phyloP scores from a whole-genome alignment of 2,797 vertebrate species.

The Bradypodion ventrale region DNA sequence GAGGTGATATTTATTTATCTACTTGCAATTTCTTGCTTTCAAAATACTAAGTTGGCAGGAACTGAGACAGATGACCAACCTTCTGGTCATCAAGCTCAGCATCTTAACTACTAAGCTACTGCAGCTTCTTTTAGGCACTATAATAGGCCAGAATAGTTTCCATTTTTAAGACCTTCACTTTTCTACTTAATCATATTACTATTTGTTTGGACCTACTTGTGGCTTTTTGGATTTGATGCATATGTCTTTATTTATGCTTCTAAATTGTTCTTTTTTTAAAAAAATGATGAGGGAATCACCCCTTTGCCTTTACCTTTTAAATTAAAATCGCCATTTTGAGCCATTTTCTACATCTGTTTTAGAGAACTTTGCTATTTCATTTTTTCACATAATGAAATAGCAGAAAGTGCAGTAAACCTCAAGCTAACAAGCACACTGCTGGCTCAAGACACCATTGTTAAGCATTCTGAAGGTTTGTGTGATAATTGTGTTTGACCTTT shows the following conservation, averaged over 20 bases:
- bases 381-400: neutral
- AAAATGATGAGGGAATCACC: neutral
- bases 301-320: neutral
- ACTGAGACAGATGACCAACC: too few relatives aligned
- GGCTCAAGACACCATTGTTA: conserved; percentile 6
- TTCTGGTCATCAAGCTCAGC: too few relatives aligned
- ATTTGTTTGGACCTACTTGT: neutral
- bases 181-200: neutral
- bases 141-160: neutral
- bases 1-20: too few relatives aligned
- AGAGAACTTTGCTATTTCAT: too few relatives aligned
- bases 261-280: too few relatives aligned
- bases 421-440: neutral
- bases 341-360: neutral
- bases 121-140: too few relatives aligned
- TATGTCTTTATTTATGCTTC: neutral
- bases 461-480: neutral
- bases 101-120: too few relatives aligned
- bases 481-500: conserved; percentile 22
- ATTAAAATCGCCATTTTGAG: neutral
- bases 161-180: neutral
- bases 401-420: neutral
- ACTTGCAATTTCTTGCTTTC: too few relatives aligned
- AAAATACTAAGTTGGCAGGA: too few relatives aligned
- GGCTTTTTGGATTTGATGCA: neutral